phyloP scores from a whole-genome alignment of 2,113 vertebrate species.

The Myrmophylax atrothorax region DNA sequence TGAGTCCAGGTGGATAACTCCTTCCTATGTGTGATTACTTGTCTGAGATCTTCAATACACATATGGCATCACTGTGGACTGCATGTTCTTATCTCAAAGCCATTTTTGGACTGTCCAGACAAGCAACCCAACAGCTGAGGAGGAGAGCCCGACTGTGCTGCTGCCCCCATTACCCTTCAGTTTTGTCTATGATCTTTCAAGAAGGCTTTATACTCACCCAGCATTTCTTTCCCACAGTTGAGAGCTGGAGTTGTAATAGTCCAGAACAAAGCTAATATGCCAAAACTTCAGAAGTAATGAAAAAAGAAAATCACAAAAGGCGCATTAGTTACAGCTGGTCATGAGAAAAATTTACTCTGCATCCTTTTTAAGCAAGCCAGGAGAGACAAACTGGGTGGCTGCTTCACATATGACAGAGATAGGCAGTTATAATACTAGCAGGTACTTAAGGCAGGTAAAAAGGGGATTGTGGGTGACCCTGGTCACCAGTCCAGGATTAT shows the following conservation, averaged over 20 bases:
- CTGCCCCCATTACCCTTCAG: not conserved
- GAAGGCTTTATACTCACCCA: not conserved
- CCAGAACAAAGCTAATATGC: not conserved
- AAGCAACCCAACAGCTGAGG: not conserved
- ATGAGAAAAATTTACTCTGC: not conserved
- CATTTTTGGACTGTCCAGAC: not conserved
- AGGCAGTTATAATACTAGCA: not conserved
- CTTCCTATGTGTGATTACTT: not conserved
- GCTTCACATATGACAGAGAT: not conserved
- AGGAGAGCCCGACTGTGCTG: not conserved
- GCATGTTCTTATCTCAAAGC: not conserved
- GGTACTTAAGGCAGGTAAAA: not conserved
- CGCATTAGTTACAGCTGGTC: not conserved
- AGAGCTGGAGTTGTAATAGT: not conserved
- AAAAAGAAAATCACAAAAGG: not conserved
- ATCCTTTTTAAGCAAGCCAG: not conserved
- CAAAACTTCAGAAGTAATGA: not conserved
- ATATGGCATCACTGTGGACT: rapidly evolving
- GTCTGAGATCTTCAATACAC: not conserved
- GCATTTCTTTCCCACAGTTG: not conserved
- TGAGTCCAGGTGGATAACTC: not conserved
- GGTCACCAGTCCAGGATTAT: not conserved
- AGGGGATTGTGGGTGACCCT: not conserved
- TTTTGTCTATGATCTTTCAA: not conserved
- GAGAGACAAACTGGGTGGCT: not conserved